phyloP scores from a whole-genome alignment of 1,140 invertebrate species.

The Hypsibius dujardini region DNA sequence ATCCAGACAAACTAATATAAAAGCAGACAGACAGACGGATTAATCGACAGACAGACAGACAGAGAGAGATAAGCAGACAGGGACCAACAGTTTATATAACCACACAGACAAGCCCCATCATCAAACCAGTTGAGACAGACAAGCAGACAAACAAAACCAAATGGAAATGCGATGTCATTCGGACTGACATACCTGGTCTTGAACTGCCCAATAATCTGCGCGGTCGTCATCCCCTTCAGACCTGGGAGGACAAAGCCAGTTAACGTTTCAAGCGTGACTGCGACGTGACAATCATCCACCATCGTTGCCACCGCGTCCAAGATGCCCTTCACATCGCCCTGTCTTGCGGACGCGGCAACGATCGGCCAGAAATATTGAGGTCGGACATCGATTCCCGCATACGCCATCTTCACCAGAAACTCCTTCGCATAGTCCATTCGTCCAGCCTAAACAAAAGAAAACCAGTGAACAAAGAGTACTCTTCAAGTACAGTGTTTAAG shows the following conservation, averaged over 20 bases:
- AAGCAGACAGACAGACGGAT: too few relatives aligned
- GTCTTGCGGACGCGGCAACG: constrained; percentile 33
- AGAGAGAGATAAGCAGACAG: too few relatives aligned
- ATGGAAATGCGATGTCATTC: too few relatives aligned
- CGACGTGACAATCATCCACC: constrained; percentile 36
- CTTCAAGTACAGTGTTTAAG: neutral
- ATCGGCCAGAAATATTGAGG: constrained; percentile 69
- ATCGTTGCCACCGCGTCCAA: constrained; percentile 43
- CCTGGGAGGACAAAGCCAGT: constrained; percentile 50
- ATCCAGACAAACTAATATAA: too few relatives aligned
- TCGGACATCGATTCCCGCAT: constrained; percentile 32
- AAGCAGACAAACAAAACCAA: too few relatives aligned
- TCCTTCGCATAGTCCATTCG: neutral
- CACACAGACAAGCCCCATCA: too few relatives aligned
- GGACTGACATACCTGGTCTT: too few relatives aligned
- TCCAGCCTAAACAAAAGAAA: neutral
- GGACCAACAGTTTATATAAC: too few relatives aligned
- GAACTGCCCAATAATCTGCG: neutral
- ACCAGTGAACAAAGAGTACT: neutral
- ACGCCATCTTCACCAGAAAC: neutral
- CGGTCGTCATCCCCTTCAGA: neutral
- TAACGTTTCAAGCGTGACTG: constrained; percentile 44
- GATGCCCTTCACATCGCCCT: constrained; percentile 36
- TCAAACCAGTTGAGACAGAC: too few relatives aligned
- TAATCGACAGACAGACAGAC: too few relatives aligned